These are phyloP conservation scores for Pleuronectes platessa DNA, from an alignment of 2,113 vertebrate species.

Conservation along the genomic window DNA sequence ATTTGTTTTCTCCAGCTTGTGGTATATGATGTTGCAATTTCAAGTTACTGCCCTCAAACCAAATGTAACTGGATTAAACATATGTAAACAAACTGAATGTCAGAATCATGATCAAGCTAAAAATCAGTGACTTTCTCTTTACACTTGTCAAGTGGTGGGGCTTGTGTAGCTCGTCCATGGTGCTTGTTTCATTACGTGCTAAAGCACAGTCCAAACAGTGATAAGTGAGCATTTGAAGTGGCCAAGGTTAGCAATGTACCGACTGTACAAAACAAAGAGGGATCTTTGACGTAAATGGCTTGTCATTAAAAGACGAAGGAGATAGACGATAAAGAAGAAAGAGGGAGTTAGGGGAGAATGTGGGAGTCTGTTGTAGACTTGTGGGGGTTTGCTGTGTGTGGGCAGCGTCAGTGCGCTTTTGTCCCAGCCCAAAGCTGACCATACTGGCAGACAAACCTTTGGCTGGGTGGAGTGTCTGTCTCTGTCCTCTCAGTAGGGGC, in stretches of 20 bases:
- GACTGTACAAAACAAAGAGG: constrained; percentile 40
- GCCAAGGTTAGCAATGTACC: constrained; percentile 21
- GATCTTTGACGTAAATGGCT: constrained; percentile 41
- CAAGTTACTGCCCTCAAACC: not conserved
- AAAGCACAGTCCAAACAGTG: constrained; percentile 39
- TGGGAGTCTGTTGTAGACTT: constrained; percentile 68
- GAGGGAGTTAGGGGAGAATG: constrained; percentile 57
- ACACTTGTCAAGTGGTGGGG: constrained; percentile 1
- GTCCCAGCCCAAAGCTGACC: constrained; percentile 77
- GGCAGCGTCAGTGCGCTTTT: constrained; percentile 76
- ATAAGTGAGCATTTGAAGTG: constrained; percentile 17
- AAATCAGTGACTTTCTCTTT: not conserved
- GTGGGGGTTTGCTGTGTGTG: constrained; percentile 58
- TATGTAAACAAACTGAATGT: not conserved
- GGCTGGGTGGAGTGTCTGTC: constrained; percentile 78
- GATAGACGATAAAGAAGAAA: constrained; percentile 55
- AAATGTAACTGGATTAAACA: not conserved
- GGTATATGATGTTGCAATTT: not conserved
- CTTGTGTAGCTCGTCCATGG: not conserved
- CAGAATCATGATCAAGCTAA: not conserved
- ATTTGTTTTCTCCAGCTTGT: not conserved
- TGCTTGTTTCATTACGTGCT: constrained; percentile 8
- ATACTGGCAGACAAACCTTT: constrained; percentile 80
- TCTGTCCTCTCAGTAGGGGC: constrained; percentile 80
- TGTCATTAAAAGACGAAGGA: constrained; percentile 49